Conservation (phyloP, 2,113 vertebrate species). For the Chloebia gouldiae region DNA sequence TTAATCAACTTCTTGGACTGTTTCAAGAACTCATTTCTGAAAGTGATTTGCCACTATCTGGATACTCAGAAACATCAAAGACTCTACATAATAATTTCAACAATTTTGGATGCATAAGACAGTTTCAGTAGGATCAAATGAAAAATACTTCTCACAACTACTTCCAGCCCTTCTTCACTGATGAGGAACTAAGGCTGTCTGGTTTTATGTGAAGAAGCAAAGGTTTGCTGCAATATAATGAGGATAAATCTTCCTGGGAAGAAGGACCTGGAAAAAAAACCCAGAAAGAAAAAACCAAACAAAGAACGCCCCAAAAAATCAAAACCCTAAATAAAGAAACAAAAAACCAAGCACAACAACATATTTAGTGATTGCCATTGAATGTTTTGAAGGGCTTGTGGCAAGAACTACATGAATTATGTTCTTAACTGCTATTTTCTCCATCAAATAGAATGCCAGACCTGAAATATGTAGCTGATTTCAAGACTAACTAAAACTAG, state of each 20-base stretch:
- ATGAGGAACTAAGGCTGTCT: neutral
- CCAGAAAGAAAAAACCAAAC: neutral
- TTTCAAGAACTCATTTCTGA: neutral
- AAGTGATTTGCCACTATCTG: neutral
- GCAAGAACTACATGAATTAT: neutral
- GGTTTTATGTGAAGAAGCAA: neutral
- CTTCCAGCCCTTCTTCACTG: neutral
- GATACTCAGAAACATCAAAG: neutral
- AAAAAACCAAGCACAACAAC: neutral
- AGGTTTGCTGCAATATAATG: neutral
- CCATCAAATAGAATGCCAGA: neutral
- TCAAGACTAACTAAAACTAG: neutral
- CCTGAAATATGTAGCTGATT: neutral
- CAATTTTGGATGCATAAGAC: neutral
- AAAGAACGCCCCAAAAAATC: accelerated
- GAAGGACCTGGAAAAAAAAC: accelerated
- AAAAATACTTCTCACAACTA: neutral
- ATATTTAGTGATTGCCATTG: neutral
- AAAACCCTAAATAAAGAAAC: neutral
- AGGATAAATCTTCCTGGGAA: neutral
- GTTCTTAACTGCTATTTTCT: neutral
- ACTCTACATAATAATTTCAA: neutral
- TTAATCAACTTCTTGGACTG: neutral
- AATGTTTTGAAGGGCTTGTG: neutral
- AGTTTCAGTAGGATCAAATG: neutral